A percentile compares a stretch with the other conserved stretches of the same genome.
phyloP scores from a whole-genome alignment of 2,888 invertebrate species.

The Idaea biselata region DNA sequence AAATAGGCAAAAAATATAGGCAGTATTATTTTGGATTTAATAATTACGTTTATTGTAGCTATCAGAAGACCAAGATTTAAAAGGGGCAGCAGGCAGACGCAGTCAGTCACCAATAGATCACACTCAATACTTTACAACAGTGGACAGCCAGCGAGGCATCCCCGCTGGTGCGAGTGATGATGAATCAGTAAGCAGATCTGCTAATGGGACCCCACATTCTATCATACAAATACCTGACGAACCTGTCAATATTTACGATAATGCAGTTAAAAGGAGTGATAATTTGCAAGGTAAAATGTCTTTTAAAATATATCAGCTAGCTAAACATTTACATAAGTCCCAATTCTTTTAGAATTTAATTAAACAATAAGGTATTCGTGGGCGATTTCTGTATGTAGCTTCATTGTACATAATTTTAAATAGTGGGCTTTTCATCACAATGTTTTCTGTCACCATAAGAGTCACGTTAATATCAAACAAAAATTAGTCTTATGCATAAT shows the following conservation, averaged over 20 bases:
- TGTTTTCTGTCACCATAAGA: no score
- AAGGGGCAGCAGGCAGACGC: conserved; percentile 64
- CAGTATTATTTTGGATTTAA: no score
- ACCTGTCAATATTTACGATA: conserved; percentile 64
- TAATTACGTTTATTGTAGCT: conserved; percentile 43
- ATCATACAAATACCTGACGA: conserved; percentile 84
- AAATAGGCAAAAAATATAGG: no score
- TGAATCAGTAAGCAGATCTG: conserved; percentile 65
- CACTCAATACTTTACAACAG: conserved; percentile 52
- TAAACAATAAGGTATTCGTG: background rate
- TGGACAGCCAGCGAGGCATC: conserved; percentile 65
- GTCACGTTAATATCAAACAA: no score
- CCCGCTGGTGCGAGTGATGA: conserved; percentile 77
- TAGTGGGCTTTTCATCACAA: no score
- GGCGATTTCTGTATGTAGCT: no score
- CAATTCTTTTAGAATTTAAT: no score
- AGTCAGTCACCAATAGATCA: conserved; percentile 70
- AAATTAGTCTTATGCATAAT: background rate
- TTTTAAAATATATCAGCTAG: background rate
- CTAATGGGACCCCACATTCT: conserved; percentile 84
- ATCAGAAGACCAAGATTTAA: conserved; percentile 76
- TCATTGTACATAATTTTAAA: no score
- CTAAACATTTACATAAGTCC: no score
- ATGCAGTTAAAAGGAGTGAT: conserved; percentile 67
- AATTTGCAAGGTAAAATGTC: conserved; percentile 62